Percentiles rank a stretch among this genome's conserved stretches.
These are phyloP conservation scores for Heliothis subflexa DNA, from an alignment of 1,140 invertebrate species.

Conservation along the genomic window DNA sequence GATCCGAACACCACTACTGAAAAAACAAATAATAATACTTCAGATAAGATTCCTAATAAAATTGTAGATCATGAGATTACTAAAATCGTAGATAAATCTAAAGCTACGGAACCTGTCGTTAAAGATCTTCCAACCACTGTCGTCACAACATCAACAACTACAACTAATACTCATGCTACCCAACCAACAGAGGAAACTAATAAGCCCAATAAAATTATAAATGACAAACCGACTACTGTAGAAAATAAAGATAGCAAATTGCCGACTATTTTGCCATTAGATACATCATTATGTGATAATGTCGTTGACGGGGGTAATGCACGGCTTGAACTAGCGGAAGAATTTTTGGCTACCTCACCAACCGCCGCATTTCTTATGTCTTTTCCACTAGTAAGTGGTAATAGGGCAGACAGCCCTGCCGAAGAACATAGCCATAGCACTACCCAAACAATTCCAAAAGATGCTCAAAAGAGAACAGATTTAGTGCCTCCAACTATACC, in stretches of 20 bases:
- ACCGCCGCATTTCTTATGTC: slow-evolving; percentile 92
- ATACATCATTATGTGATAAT: slow-evolving; percentile 83
- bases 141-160: neutral
- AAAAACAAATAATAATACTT: slow-evolving; percentile 31
- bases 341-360: slow-evolving; percentile 92
- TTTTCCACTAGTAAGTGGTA: slow-evolving; percentile 89
- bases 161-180: slow-evolving; percentile 15
- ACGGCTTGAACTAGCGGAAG: slow-evolving; percentile 90
- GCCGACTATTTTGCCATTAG: slow-evolving; percentile 76
- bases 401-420: slow-evolving; percentile 83
- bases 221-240: slow-evolving; percentile 54
- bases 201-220: slow-evolving; percentile 57
- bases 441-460: slow-evolving; percentile 62
- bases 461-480: slow-evolving; percentile 67
- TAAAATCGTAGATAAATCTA: slow-evolving; percentile 39
- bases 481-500: slow-evolving; percentile 53
- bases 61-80: slow-evolving; percentile 30
- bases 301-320: slow-evolving; percentile 86
- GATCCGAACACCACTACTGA: slow-evolving; percentile 7
- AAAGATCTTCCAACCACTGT: neutral
- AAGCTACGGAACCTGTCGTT: slow-evolving; percentile 1
- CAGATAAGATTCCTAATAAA: slow-evolving; percentile 38
- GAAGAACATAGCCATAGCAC: slow-evolving; percentile 68
- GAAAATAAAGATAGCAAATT: slow-evolving; percentile 82
- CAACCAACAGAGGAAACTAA: slow-evolving; percentile 39